Percentiles rank a stretch among this genome's conserved stretches.
phyloP scores from a whole-genome alignment of 2,888 invertebrate species.

The Heliconius cydno region DNA sequence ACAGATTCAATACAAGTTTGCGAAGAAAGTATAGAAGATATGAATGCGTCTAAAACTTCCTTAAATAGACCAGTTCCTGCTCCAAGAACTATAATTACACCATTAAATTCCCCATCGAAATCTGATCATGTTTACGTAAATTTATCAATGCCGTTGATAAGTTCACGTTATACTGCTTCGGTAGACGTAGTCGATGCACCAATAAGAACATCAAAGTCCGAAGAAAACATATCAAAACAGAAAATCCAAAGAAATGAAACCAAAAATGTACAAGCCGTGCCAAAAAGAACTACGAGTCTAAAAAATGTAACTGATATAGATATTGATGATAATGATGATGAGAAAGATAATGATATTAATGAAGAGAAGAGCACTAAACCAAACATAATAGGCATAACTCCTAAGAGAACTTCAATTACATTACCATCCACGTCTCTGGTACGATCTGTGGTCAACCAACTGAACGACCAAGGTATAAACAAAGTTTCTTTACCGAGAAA shows the following conservation, averaged over 20 bases:
- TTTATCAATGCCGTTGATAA: slow-evolving; percentile 80
- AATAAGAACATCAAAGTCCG: slow-evolving; percentile 68
- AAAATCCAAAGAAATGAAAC: slow-evolving; percentile 45
- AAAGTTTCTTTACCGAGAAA: slow-evolving; percentile 73
- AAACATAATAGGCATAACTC: slow-evolving; percentile 77
- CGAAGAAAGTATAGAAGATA: slow-evolving; percentile 73
- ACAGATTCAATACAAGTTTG: slow-evolving; percentile 87
- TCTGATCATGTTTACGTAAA: slow-evolving; percentile 84
- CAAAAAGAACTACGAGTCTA: slow-evolving; percentile 51
- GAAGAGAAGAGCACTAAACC: slow-evolving; percentile 63
- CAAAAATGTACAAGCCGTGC: slow-evolving; percentile 44
- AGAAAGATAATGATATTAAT: slow-evolving; percentile 50
- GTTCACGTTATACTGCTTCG: slow-evolving; percentile 61
- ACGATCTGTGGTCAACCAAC: slow-evolving; percentile 71
- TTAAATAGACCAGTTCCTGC: slow-evolving; percentile 84
- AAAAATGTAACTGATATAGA: slow-evolving; percentile 50
- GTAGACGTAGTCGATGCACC: slow-evolving; percentile 70
- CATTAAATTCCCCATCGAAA: slow-evolving; percentile 68
- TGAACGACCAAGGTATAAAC: slow-evolving; percentile 73
- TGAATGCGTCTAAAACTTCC: slow-evolving; percentile 72
- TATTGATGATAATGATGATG: slow-evolving; percentile 47
- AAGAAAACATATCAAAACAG: slow-evolving; percentile 64
- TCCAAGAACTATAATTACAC: slow-evolving; percentile 79
- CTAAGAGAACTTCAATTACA: slow-evolving; percentile 67
- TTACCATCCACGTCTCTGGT: slow-evolving; percentile 77